These are phyloP conservation scores for Myiopsitta monachus DNA, from an alignment of 2,113 vertebrate genomes.

Conservation along the genomic window DNA sequence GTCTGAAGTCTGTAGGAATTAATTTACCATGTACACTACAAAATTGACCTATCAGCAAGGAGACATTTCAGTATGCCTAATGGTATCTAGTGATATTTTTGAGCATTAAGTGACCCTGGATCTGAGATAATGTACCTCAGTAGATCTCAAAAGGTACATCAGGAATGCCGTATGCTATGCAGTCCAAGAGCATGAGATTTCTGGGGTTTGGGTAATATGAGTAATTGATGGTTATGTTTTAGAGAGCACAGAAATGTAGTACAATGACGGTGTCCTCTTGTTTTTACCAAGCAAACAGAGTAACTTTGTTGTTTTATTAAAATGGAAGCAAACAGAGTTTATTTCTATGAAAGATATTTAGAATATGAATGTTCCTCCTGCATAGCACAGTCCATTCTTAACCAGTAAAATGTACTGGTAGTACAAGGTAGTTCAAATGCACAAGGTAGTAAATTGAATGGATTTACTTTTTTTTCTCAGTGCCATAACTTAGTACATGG, in stretches of 20 bases:
- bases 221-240: neutral
- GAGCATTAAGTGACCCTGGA: neutral
- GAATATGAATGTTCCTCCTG: neutral
- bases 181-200: neutral
- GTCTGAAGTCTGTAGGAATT: neutral
- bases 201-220: neutral
- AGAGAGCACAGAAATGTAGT: neutral
- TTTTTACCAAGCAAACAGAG: neutral
- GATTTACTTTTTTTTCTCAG: neutral
- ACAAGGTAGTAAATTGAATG: neutral
- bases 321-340: neutral
- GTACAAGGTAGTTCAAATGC: neutral
- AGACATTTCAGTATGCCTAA: neutral
- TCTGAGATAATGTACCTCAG: neutral
- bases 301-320: neutral
- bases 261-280: neutral
- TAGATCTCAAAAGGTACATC: neutral
- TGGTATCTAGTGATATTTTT: neutral
- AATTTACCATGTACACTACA: neutral
- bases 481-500: neutral
- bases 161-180: neutral
- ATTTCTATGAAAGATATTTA: neutral
- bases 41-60: neutral
- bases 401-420: neutral
- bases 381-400: neutral